phyloP scores from a whole-genome alignment of 35 echinoderm and acorn worm species.

The Antedon bifida region DNA sequence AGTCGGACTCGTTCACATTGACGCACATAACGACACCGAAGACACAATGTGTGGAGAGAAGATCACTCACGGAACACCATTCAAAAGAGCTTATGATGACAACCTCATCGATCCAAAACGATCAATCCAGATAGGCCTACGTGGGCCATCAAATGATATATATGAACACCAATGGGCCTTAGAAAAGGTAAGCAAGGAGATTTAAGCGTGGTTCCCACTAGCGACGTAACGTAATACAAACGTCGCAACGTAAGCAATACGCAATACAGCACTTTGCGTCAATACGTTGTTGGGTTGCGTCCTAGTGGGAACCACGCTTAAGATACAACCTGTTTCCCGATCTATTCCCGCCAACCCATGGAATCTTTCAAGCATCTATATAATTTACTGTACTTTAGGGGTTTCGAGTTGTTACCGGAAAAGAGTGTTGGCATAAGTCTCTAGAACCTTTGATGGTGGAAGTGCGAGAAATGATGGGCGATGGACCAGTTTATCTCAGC shows the following conservation, averaged over 20 bases:
- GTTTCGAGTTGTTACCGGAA: constrained; percentile 39
- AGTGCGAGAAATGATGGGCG: constrained; percentile 78
- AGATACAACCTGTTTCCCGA: too few relatives aligned
- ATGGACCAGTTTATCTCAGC: constrained; percentile 72
- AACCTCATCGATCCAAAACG: constrained; percentile 52
- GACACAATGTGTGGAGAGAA: constrained; percentile 74
- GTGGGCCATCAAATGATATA: constrained; percentile 41
- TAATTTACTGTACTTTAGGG: too few relatives aligned
- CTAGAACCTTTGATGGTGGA: constrained; percentile 75
- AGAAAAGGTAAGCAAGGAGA: constrained; percentile 60
- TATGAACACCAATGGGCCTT: constrained; percentile 39
- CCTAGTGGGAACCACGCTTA: too few relatives aligned
- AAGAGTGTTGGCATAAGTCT: constrained; percentile 87
- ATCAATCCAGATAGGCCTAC: constrained; percentile 66
- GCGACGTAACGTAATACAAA: too few relatives aligned
- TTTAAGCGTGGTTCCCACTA: too few relatives aligned
- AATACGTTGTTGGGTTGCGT: too few relatives aligned
- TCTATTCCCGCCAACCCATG: too few relatives aligned
- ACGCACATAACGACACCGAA: constrained; percentile 67
- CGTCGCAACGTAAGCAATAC: too few relatives aligned
- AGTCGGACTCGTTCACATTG: constrained; percentile 79
- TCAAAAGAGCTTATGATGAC: constrained; percentile 62
- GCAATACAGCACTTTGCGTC: too few relatives aligned
- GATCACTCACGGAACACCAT: constrained; percentile 92
- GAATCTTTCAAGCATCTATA: too few relatives aligned